Percentiles rank a stretch among this genome's conserved stretches.
phyloP scores from a whole-genome alignment of 2,797 vertebrate species.

The Glossophaga mutica region DNA sequence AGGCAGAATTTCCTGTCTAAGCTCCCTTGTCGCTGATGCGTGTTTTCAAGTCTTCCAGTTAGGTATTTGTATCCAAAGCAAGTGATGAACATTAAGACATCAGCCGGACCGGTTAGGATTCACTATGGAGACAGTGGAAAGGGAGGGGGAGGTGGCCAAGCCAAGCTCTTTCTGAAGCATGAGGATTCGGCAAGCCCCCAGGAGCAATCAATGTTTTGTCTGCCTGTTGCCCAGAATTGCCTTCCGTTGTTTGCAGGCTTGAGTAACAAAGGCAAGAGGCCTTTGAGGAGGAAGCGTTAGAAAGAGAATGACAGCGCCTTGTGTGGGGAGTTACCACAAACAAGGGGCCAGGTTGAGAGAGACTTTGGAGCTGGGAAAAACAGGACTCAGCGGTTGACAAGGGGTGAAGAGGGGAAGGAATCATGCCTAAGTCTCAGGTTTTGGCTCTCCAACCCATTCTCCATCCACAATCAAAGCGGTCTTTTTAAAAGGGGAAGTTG shows the following conservation, averaged over 20 bases:
- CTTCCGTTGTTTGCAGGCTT: neutral
- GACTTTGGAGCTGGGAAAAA: neutral
- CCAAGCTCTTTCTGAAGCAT: neutral
- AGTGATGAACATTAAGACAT: neutral
- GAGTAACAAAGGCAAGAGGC: neutral
- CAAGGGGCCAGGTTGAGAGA: neutral
- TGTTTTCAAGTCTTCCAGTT: neutral
- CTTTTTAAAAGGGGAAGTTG: neutral
- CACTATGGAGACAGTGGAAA: neutral
- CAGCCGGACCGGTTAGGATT: neutral
- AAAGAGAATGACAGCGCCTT: neutral
- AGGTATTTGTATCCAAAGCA: slow-evolving; percentile 18
- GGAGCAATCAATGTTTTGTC: neutral
- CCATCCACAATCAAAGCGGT: neutral
- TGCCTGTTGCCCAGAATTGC: neutral
- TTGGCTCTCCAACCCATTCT: neutral
- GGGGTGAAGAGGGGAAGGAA: neutral
- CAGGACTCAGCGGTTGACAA: neutral
- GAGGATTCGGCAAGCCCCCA: neutral
- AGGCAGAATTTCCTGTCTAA: neutral
- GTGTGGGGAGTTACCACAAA: neutral
- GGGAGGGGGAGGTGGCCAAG: neutral
- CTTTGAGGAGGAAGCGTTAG: neutral
- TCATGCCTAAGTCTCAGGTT: neutral
- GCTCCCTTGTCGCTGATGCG: neutral